phyloP scores from a whole-genome alignment of 2,113 vertebrate genomes.

The Tachysurus vachellii region DNA sequence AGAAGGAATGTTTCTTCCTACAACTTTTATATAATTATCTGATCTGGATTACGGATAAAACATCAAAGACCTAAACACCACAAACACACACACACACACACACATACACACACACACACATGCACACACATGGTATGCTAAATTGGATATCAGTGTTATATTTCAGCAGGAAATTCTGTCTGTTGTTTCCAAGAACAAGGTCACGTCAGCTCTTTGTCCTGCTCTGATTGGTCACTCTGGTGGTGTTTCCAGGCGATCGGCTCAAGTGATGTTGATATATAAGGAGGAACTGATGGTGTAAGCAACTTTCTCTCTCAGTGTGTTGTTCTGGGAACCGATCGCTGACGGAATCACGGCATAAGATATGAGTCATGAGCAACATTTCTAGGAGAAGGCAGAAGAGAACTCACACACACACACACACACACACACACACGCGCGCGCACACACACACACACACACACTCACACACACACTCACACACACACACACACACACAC shows the following conservation, averaged over 20 bases:
- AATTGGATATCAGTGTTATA: no score
- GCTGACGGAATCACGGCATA: slow-evolving; percentile 30
- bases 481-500: background rate
- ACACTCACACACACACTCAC: background rate
- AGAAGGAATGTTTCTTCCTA: no score
- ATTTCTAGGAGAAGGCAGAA: background rate
- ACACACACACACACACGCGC: background rate
- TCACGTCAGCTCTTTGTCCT: slow-evolving; percentile 28
- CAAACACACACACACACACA: no score
- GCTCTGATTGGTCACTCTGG: slow-evolving; percentile 36
- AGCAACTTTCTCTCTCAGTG: slow-evolving; percentile 24
- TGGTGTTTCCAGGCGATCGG: background rate
- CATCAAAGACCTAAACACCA: no score
- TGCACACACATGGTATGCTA: background rate
- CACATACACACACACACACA: no score
- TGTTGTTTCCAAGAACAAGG: slow-evolving; percentile 39
- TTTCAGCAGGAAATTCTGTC: background rate
- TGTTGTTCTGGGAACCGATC: background rate
- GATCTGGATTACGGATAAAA: no score
- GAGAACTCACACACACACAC: slow-evolving; percentile 13
- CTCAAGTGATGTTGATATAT: slow-evolving; percentile 28
- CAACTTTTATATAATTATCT: no score
- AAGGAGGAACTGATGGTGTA: slow-evolving; percentile 23
- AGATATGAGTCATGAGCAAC: background rate
- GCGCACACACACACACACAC: no score